phyloP scores from a whole-genome alignment of 2,888 invertebrate genomes.

The Lycocerus yunnanus region DNA sequence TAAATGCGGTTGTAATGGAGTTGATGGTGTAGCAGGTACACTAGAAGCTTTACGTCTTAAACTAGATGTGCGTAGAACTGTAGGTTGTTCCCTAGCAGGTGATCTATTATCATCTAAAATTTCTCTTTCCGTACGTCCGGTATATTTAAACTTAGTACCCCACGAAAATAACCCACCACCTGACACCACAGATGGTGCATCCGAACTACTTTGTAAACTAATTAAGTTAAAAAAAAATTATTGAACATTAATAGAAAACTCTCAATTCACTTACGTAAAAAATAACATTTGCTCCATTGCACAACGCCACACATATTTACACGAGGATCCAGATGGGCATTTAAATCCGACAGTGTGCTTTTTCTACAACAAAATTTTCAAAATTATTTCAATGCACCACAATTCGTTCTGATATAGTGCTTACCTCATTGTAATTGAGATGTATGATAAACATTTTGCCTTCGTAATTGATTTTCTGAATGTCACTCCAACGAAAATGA shows the following conservation, averaged over 20 bases:
- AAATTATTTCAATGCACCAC: not conserved
- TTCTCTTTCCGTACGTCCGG: constrained; percentile 90
- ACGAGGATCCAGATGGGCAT: constrained; percentile 89
- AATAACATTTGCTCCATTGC: constrained; percentile 98
- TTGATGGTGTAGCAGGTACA: constrained; percentile 86
- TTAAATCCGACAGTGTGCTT: constrained; percentile 95
- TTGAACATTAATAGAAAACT: not conserved
- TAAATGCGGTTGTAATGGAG: constrained; percentile 75
- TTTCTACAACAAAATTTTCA: constrained; percentile 62
- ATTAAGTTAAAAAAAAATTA: constrained; percentile 37
- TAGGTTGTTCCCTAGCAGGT: constrained; percentile 64
- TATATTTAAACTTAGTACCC: constrained; percentile 93
- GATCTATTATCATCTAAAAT: constrained; percentile 82
- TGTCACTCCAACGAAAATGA: constrained; percentile 95
- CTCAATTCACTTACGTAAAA: constrained; percentile 87
- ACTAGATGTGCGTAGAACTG: constrained; percentile 59
- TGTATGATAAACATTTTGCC: constrained; percentile 98
- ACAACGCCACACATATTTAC: constrained; percentile 96
- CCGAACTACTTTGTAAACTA: constrained; percentile 84
- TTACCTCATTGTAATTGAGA: constrained; percentile 88
- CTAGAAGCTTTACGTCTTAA: constrained; percentile 79
- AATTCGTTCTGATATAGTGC: not conserved
- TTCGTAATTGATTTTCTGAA: constrained; percentile 95
- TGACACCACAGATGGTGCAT: constrained; percentile 81
- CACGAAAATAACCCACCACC: constrained; percentile 92